These are phyloP conservation scores for Cheilosia impressa DNA, from an alignment of 2,888 invertebrate genomes.

Conservation along the genomic window DNA sequence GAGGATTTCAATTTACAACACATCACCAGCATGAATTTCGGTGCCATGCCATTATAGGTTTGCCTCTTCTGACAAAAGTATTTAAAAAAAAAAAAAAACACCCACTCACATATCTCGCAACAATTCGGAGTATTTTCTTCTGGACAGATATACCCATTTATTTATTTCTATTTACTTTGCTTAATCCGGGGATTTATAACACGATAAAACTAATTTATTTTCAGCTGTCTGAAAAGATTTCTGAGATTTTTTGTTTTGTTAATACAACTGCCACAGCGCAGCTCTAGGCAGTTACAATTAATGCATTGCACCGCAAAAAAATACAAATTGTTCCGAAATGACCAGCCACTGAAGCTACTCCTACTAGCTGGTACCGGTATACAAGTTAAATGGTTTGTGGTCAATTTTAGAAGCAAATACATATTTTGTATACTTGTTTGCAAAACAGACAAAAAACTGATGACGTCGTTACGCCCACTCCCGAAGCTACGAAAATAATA, in stretches of 20 bases:
- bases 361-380: background rate
- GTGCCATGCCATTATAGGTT: too few relatives aligned
- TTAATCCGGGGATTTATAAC: background rate
- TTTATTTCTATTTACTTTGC: background rate
- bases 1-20: too few relatives aligned
- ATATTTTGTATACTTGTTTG: background rate
- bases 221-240: background rate
- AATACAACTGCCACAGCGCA: background rate
- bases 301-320: background rate
- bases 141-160: background rate
- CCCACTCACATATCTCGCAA: background rate
- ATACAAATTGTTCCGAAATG: background rate
- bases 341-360: background rate
- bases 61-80: too few relatives aligned
- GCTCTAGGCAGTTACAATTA: background rate
- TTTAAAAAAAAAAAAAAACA: too few relatives aligned
- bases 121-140: background rate
- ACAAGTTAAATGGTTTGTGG: background rate
- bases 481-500: background rate
- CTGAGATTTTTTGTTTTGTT: background rate
- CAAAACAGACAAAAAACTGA: background rate
- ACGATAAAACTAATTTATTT: background rate
- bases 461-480: slow-evolving; percentile 3
- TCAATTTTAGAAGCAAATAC: background rate
- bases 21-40: too few relatives aligned